Evolutionary conservation across 37 sponge, comb jelly and placozoan genomes (phyloP), one percentile per base, ranked within the genome.

Genomic region (Hexactinellida sp.): DNA sequence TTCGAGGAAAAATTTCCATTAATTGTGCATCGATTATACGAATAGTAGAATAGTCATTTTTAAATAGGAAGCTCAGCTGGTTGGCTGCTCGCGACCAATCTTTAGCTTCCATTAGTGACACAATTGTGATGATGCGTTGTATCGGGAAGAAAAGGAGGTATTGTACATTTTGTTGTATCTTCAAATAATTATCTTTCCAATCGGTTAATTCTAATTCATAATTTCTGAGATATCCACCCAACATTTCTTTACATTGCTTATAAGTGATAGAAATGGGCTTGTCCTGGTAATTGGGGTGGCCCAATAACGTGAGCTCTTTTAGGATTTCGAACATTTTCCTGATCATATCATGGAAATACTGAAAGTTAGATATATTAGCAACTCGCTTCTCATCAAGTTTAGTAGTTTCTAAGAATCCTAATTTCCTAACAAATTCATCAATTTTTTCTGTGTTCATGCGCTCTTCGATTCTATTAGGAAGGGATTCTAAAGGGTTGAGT

Each of bases 361-460:
- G 76, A 28, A 63, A 63, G 34, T 63, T 23, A 32, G 76, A 10
- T 10, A 63, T 63, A n/a, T 28, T 32, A 28, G 25, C 34, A 63
- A 63, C 30, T 7, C 76, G 76, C 13, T n/a, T 7, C 76, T 63
- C 76, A 7, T 3, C 5, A 7, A 63, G 76, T 54, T 87, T 88
- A 39, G 89, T 90, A 1, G 82, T 83, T 37, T 93, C 93, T 38
- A 95, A 82, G 82, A 95, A 93, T 36, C 95, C 95, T 30, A 95
- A 85, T 55, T 91, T 93, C 47, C 93, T 88, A 36, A 93, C 93
- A 87, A 95, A 95, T 82, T 95, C 95, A 36, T 87, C 85, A 54
- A 95, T 90, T 83, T 90, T 63, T 21, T 63, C 76, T 63, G 76
- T 63, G 76, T 63, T 63, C 76, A 63, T 63, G 3, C 30, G 21